Base-by-base conservation (phyloP, 2,113 vertebrate genomes). In the Euleptes europaea region DNA sequence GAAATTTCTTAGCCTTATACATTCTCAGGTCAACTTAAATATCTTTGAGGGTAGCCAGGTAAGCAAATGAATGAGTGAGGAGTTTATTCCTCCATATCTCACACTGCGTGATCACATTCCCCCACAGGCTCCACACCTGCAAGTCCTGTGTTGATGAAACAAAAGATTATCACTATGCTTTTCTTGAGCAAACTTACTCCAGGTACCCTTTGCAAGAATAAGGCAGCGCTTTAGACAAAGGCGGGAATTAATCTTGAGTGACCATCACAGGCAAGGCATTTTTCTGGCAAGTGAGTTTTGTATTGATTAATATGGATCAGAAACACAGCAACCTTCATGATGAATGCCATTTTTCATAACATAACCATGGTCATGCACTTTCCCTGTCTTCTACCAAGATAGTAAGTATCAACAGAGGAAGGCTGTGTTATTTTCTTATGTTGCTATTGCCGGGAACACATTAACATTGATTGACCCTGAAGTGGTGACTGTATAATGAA, bases 401-500 rank as follows among this genome's bases (percentile, higher is more conserved):
- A 70, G 2, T 88, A 74, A 44, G 84, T 88, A 78, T 66, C 65
- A 35, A 38, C 51, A 35, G 44, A 38, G 42, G 23, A 71, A 85
- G 21, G 54, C 83, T 89, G 31, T 67, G 67, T 79, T 95, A 85
- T 84, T 79, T 86, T 78, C 84, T 92, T 40, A 89, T 87, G 69
- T 80, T 93, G 93, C 88, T 92, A 73, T 78, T 88, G 66, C 86
- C 72, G 88, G 14, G 89, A 94, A 86, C 91, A 76, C 82, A 92
- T 91, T 89, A 86, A 84, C 77, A 88, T 91, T 94, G 74, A 89
- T 86, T 92, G 92, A 92, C 88, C 87, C 86, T 87, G 89, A 84
- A 67, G 84, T 85, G 83, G 84, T 84, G 86, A 87, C 93, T 91
- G 47, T 82, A 78, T 89, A 81, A 89, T 94, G 90, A 93, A 86